Base-by-base conservation (phyloP, 2,888 invertebrate genomes). In the Onchidella celtica region DNA sequence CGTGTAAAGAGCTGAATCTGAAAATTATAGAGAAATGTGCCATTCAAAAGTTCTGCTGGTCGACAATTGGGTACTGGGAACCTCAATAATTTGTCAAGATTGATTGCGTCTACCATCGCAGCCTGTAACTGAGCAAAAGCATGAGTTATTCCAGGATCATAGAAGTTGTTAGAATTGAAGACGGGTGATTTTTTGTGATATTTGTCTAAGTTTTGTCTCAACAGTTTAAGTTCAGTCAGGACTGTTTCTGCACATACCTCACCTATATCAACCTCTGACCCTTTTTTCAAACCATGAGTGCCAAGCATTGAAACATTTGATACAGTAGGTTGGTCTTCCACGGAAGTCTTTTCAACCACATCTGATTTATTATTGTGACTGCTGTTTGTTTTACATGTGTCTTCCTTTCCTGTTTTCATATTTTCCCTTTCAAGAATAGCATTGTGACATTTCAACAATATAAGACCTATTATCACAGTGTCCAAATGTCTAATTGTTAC, bases 91-190 rank as follows among this genome's bases (percentile, higher is more conserved):
- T 89, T 87, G 86, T 93, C 92, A n/a, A 93, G 82, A 77, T 90
- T 87, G 17, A 88, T 76, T 0, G 87, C 74, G 40, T 89, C 89
- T 2, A 88, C 79, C 14, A 91, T 83, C 69, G 91, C 91, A 1
- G 92, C 85, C 79, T 93, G 93, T 66, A 92, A 90, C 86, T 93
- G 92, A 21, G 91, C 87, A 66, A 91, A 91, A 27, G 87, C 89
- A 85, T 93, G 93, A 59, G 90, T 79, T 36, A 87, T 76, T 4
- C 74, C 55, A 2, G 86, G 74, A 27, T 89, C 84, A 9, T 90
- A 85, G 9, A 72, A 83, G 65, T 85, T 85, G n/a, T 83, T 86
- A 55, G 82, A 63, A 70, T 85, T 88, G 36, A 86, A 82, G 27
- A 73, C 47, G 11, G 86, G 87, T 14, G 76, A 73, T 9, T 83